Percentiles rank a stretch among this genome's conserved stretches.
These are phyloP conservation scores for Gnathonemus longibarbis DNA, from an alignment of 2,113 vertebrate genomes.

Conservation along the genomic window DNA sequence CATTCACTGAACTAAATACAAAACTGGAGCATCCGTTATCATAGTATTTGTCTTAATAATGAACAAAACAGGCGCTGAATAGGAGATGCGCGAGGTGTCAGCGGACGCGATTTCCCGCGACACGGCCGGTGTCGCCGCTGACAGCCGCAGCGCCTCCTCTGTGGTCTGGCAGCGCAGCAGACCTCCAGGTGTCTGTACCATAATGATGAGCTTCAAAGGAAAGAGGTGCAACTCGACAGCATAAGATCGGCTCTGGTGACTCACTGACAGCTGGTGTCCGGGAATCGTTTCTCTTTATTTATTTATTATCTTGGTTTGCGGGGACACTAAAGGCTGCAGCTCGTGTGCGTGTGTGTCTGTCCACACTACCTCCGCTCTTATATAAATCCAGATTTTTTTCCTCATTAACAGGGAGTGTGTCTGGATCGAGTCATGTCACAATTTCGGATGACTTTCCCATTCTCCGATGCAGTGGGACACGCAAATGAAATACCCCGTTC, in stretches of 20 bases:
- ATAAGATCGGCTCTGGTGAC: neutral
- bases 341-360: neutral
- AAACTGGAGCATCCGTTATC: neutral
- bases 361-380: neutral
- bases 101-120: neutral
- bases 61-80: neutral
- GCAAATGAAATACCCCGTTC: neutral
- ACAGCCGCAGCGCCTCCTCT: neutral
- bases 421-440: neutral
- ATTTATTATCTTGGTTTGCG: neutral
- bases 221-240: conserved; percentile 8
- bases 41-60: conserved; percentile 1
- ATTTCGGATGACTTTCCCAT: neutral
- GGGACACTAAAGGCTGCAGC: neutral
- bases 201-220: conserved; percentile 16
- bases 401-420: neutral
- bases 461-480: neutral
- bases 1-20: neutral
- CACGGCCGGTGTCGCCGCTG: neutral
- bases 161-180: neutral
- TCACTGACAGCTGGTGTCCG: conserved; percentile 14
- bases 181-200: conserved; percentile 12
- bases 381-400: conserved; percentile 1
- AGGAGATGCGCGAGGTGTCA: neutral
- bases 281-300: neutral